Evolutionary conservation across 2,888 invertebrate genomes (phyloP).

Genomic region (Metallyticus violacea): DNA sequence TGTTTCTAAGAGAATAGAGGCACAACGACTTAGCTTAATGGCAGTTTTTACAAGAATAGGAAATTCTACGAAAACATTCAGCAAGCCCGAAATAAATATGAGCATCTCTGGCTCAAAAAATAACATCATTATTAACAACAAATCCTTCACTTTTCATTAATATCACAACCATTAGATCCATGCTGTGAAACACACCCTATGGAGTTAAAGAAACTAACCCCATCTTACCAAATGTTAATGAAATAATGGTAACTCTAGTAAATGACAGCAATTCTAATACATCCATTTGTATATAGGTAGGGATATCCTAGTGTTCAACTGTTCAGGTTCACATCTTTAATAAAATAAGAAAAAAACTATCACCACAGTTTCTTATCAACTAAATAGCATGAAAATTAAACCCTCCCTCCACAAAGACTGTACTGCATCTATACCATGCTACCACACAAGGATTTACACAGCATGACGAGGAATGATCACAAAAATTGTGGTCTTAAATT

Average conservation of each 20-base stretch:
- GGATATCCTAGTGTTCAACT: not conserved
- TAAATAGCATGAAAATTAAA: not conserved
- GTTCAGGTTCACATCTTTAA: not conserved
- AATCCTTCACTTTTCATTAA: not conserved
- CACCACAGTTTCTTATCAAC: not conserved
- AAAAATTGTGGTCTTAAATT: slow-evolving; percentile 2
- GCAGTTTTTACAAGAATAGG: slow-evolving; percentile 30
- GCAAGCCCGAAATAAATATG: slow-evolving; percentile 23
- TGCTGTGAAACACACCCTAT: not conserved
- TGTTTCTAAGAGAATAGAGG: slow-evolving; percentile 29
- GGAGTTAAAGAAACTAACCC: not conserved
- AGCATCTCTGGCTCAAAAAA: not conserved
- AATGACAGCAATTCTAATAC: not conserved
- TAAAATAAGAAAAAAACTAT: not conserved
- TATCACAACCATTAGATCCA: slow-evolving; percentile 25
- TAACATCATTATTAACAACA: not conserved
- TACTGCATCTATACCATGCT: not conserved
- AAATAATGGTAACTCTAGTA: slow-evolving; percentile 10
- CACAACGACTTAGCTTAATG: slow-evolving; percentile 32
- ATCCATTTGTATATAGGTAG: not conserved
- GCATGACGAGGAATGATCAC: slow-evolving; percentile 23
- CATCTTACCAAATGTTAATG: not conserved
- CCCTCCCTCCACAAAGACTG: not conserved
- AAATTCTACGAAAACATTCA: slow-evolving; percentile 26
- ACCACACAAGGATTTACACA: too few relatives aligned